Percentiles rank a stretch among this genome's conserved stretches.
These are phyloP conservation scores for Nemapogon koenigi DNA, from an alignment of 2,888 invertebrate species.

Conservation along the genomic window DNA sequence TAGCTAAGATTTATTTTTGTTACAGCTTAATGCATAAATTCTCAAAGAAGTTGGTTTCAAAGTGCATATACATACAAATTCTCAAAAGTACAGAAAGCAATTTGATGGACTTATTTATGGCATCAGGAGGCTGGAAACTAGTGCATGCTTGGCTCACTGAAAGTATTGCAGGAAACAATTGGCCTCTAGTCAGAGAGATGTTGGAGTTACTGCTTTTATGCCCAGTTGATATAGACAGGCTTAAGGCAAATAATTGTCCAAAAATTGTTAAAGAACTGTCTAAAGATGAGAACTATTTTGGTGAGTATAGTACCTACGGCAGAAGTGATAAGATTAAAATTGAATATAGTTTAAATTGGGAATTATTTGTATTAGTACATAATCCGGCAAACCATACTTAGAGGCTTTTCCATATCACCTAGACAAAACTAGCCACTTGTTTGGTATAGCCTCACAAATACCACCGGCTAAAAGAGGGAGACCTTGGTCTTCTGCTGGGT, in stretches of 20 bases:
- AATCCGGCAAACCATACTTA: too few species aligned
- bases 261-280: conserved; percentile 89
- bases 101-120: conserved; percentile 87
- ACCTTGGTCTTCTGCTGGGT: too few species aligned
- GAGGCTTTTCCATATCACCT: too few species aligned
- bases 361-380: too few species aligned
- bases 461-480: too few species aligned
- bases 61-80: conserved; percentile 94
- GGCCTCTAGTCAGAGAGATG: conserved; percentile 86
- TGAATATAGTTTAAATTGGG: too few species aligned
- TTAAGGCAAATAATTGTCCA: conserved; percentile 91
- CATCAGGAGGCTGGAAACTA: conserved; percentile 90
- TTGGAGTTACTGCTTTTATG: conserved; percentile 83
- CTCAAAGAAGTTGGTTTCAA: conserved; percentile 93
- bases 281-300: conserved; percentile 80
- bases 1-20: conserved; percentile 25
- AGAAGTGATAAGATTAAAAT: too few species aligned
- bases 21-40: conserved; percentile 94
- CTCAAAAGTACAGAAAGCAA: conserved; percentile 85
- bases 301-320: too few species aligned
- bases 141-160: conserved; percentile 91
- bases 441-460: too few species aligned
- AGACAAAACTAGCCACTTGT: too few species aligned
- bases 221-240: conserved; percentile 88
- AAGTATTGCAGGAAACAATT: conserved; percentile 82